These are phyloP conservation scores for Lichenostomus cassidix DNA, from an alignment of 2,113 vertebrate genomes.

Conservation along the genomic window DNA sequence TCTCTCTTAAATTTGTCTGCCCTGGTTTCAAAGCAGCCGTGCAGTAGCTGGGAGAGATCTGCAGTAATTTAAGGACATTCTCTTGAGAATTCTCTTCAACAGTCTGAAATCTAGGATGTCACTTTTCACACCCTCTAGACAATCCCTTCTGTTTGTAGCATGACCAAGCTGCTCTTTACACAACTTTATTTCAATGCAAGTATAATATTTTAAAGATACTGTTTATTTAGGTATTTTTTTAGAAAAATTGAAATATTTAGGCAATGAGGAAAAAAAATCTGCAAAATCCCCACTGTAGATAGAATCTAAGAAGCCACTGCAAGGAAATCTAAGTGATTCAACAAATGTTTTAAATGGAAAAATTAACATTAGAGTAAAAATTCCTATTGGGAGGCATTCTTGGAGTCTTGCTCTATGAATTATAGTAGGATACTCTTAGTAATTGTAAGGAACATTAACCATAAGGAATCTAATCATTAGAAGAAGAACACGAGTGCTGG, in stretches of 20 bases:
- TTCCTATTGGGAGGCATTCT: background rate
- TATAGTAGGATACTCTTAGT: background rate
- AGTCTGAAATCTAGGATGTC: background rate
- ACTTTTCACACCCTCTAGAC: background rate
- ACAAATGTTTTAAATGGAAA: background rate
- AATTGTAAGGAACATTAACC: background rate
- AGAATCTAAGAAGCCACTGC: background rate
- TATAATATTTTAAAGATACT: background rate
- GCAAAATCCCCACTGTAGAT: fast-evolving
- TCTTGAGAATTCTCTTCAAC: background rate
- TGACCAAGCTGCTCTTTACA: background rate
- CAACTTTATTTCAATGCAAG: background rate
- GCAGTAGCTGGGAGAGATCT: background rate
- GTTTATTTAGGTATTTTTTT: background rate
- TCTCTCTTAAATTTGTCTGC: background rate
- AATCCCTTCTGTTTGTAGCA: background rate
- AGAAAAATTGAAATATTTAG: background rate
- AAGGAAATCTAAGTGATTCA: background rate
- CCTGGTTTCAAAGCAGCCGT: background rate
- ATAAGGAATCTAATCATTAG: background rate
- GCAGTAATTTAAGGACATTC: background rate
- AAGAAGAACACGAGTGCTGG: background rate
- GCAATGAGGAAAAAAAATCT: background rate
- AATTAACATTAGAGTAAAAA: background rate
- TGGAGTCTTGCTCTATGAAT: background rate